Evolutionary conservation across 2,113 vertebrate genomes (phyloP).

Genomic region (Pyxicephalus adspersus): DNA sequence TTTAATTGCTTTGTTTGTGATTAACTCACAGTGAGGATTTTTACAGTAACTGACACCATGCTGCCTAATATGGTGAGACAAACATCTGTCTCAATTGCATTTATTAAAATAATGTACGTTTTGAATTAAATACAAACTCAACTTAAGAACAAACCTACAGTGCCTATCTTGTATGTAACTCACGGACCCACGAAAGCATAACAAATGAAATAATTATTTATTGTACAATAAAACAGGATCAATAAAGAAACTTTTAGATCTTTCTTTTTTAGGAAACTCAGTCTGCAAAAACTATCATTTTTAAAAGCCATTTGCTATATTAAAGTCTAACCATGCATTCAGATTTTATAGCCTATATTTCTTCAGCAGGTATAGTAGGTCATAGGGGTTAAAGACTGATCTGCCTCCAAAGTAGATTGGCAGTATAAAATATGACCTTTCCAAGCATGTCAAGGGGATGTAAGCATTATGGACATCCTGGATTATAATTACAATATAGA

Average conservation of each 20-base stretch:
- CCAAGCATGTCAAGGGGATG: not conserved
- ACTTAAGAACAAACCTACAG: too few species aligned
- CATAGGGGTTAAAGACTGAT: conserved; percentile 29
- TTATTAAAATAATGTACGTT: too few species aligned
- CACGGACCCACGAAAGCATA: too few species aligned
- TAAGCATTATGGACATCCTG: conserved; percentile 8
- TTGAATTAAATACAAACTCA: too few species aligned
- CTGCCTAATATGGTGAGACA: too few species aligned
- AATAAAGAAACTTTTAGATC: not conserved
- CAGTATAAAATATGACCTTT: conserved; percentile 40
- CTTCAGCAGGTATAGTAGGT: conserved; percentile 28
- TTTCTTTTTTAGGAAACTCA: conserved; percentile 15
- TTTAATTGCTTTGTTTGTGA: too few species aligned
- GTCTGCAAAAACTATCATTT: conserved; percentile 12
- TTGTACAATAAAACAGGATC: not conserved
- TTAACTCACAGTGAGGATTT: too few species aligned
- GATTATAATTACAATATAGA: not conserved
- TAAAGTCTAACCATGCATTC: conserved; percentile 32
- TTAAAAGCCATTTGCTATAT: not conserved
- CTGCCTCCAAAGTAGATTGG: conserved; percentile 45
- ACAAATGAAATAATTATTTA: conserved; percentile 15
- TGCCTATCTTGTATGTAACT: too few species aligned
- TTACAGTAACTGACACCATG: too few species aligned
- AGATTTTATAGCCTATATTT: conserved; percentile 34
- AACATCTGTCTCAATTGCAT: too few species aligned